Evolutionary conservation across 92 coral and sea anemone genomes (phyloP), one percentile per base, ranked within the genome.

Genomic region (Diadumene lineata): DNA sequence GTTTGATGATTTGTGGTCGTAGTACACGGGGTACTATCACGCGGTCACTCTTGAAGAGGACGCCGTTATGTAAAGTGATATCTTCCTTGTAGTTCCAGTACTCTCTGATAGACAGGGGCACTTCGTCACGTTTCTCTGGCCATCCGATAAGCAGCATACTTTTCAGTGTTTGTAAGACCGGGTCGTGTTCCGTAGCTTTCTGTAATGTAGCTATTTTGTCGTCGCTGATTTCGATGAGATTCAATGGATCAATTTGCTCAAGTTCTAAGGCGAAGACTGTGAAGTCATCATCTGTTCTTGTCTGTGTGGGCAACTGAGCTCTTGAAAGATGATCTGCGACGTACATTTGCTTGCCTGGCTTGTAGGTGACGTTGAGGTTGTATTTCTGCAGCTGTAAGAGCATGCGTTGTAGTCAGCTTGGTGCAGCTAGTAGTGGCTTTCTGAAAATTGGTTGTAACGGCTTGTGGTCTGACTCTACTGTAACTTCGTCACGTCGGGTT

Each of bases 331-430:
- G 69, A 78, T 67, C 69, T 0, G 43, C 82, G 16, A 76, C 29
- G 61, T 57, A 65, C 30, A 76, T 68, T 18, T 76, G 58, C 64
- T 46, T 48, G 24, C 74, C 74, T 28, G 81, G 81, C 31, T 76
- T 76, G 74, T 66, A 76, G 64, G 34, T 43, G 11, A 51, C 18
- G 0, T 65, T 65, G 60, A 66, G 31, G 55, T 23, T 29, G 23
- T 76, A 64, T 65, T 51, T 76, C 64, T 76, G 81, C 17, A 76
- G 22, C 61, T 51, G 60, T 7, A 66, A n/a, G 8, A 76, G 44
- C 81, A 66, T 76, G 34, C 64, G 48, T 26, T 62, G 74, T 7
- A 76, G 73, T 28, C 74, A 27, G 32, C 50, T 32, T 48, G 81
- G 73, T 7, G 74, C 72, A 48, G 62, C 38, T 23, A 66, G 64